A percentile compares a stretch with the other conserved stretches of the same genome.
Conservation (phyloP, 2,113 vertebrate genomes). For the Potamarius usumacintae region DNA sequence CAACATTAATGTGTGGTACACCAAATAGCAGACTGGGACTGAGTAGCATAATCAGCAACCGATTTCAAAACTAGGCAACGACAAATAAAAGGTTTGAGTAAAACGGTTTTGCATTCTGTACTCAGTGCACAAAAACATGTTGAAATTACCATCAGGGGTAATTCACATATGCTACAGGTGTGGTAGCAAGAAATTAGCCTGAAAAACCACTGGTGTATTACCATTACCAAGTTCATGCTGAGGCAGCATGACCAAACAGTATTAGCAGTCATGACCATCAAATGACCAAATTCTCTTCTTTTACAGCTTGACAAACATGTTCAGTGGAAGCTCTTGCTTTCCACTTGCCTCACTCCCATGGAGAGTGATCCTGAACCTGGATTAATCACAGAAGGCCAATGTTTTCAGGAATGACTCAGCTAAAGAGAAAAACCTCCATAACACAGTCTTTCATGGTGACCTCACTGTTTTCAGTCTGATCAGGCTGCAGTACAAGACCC, state of each 20-base stretch:
- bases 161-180: neutral
- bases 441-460: neutral
- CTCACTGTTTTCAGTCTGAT: neutral
- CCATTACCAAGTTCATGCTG: neutral
- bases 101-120: neutral
- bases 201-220: neutral
- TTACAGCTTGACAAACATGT: neutral
- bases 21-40: neutral
- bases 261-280: neutral
- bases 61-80: neutral
- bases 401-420: slow-evolving; percentile 19
- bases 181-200: neutral
- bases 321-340: neutral
- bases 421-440: neutral
- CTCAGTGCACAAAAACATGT: too few relatives aligned
- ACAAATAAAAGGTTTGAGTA: neutral
- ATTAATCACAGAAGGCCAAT: slow-evolving; percentile 5
- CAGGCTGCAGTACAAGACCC: neutral
- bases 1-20: neutral
- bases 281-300: neutral
- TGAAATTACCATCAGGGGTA: neutral
- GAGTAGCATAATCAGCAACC: too few relatives aligned
- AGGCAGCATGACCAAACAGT: neutral
- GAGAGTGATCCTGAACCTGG: neutral
- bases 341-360: neutral